Percentiles rank a stretch among this genome's conserved stretches.
Evolutionary conservation across 2,888 invertebrate species (phyloP).

Genomic region (Drosophila infuscata): DNA sequence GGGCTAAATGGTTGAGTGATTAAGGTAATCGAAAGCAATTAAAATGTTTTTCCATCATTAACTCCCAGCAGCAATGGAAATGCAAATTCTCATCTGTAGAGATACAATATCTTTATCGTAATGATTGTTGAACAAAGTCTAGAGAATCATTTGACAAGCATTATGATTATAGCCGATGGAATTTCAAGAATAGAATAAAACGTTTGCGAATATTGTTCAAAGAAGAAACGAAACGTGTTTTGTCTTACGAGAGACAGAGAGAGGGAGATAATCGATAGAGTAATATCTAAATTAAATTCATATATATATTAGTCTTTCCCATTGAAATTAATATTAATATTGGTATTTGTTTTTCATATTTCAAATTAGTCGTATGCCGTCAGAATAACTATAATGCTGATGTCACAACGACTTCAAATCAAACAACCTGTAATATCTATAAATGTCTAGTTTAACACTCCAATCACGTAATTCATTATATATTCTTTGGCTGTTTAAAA

Average conservation of each 20-base stretch:
- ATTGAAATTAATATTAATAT: not conserved
- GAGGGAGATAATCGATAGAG: not conserved
- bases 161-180: not conserved
- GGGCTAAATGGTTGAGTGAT: conserved; percentile 13
- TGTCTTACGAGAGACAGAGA: no score
- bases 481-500: conserved; percentile 35
- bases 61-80: conserved; percentile 2
- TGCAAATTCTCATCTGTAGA: not conserved
- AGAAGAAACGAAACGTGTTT: not conserved
- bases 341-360: not conserved
- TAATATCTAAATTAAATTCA: not conserved
- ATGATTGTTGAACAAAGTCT: conserved; percentile 3
- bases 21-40: conserved; percentile 24
- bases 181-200: not conserved
- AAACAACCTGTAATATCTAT: not conserved
- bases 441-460: conserved; percentile 9
- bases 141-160: not conserved
- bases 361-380: not conserved
- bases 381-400: conserved; percentile 16
- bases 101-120: not conserved
- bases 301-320: not conserved
- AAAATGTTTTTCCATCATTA: conserved; percentile 17
- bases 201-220: conserved; percentile 1
- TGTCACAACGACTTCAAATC: conserved; percentile 14
- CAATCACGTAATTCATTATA: conserved; percentile 48